phyloP scores from a whole-genome alignment of 1,140 invertebrate genomes.

The Araneus ventricosus region DNA sequence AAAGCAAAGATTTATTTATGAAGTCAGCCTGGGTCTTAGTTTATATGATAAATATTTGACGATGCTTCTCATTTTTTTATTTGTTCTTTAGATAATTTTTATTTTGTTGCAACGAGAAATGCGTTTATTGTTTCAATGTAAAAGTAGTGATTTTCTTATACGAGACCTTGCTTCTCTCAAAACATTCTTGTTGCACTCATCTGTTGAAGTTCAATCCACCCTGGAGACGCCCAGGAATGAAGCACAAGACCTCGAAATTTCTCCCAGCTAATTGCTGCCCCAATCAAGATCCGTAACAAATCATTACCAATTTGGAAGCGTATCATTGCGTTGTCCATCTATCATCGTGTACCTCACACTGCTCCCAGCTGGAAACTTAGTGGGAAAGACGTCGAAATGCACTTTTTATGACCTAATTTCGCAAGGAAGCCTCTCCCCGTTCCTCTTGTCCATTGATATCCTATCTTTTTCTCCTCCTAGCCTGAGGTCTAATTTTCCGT shows the following conservation, averaged over 20 bases:
- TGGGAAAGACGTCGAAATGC: background rate
- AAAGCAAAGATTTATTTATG: too few species aligned
- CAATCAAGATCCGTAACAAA: constrained; percentile 37
- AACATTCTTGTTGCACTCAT: background rate
- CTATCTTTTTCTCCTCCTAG: background rate
- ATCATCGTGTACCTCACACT: constrained; percentile 1
- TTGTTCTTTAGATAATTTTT: too few species aligned
- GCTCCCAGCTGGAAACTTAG: too few species aligned
- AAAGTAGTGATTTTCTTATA: too few species aligned
- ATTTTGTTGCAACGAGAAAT: too few species aligned
- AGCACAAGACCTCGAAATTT: background rate
- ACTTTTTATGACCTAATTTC: constrained; percentile 30
- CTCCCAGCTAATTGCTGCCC: constrained; percentile 23
- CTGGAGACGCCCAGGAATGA: background rate
- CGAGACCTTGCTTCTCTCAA: background rate
- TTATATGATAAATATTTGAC: too few species aligned
- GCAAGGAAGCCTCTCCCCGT: constrained; percentile 18
- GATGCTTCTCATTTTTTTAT: too few species aligned
- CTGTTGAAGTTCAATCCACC: background rate
- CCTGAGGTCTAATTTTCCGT: background rate
- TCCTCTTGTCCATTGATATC: constrained; percentile 5
- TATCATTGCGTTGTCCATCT: constrained; percentile 22
- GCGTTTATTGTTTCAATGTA: too few species aligned
- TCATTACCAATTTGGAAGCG: constrained; percentile 32
- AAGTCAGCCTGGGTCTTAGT: too few species aligned